Percentiles rank a stretch among this genome's conserved stretches.
phyloP scores from a whole-genome alignment of 2,888 invertebrate genomes.

The Dysmachus trigonus region DNA sequence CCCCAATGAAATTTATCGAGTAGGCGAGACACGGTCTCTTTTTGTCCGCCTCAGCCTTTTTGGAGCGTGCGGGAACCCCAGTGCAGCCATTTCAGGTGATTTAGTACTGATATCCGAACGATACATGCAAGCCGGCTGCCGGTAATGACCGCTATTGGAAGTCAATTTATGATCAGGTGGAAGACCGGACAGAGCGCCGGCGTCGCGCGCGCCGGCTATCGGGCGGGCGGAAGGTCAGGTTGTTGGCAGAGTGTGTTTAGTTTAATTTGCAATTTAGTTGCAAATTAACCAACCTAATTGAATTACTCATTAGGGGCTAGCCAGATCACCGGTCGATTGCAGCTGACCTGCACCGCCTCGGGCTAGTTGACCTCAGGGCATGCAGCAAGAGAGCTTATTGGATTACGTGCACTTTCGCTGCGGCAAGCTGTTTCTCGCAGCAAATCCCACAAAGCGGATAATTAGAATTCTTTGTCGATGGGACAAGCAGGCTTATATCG shows the following conservation, averaged over 20 bases:
- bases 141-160: background rate
- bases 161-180: background rate
- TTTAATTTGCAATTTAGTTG: background rate
- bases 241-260: background rate
- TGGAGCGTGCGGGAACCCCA: background rate
- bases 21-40: background rate
- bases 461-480: background rate
- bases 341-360: background rate
- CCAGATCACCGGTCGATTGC: background rate
- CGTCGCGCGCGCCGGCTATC: no score
- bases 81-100: background rate
- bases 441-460: background rate
- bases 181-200: background rate
- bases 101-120: background rate
- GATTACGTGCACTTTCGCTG: background rate
- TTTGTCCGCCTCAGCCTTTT: background rate
- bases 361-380: background rate
- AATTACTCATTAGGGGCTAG: background rate
- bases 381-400: background rate
- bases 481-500: background rate
- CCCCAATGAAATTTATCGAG: background rate
- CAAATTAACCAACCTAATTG: slow-evolving; percentile 7
- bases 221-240: no score
- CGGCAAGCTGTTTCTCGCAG: background rate
- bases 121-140: background rate